Evolutionary conservation across 2,113 vertebrate species (phyloP), one percentile per base, ranked within the genome.

Genomic region (Aphyosemion australe): DNA sequence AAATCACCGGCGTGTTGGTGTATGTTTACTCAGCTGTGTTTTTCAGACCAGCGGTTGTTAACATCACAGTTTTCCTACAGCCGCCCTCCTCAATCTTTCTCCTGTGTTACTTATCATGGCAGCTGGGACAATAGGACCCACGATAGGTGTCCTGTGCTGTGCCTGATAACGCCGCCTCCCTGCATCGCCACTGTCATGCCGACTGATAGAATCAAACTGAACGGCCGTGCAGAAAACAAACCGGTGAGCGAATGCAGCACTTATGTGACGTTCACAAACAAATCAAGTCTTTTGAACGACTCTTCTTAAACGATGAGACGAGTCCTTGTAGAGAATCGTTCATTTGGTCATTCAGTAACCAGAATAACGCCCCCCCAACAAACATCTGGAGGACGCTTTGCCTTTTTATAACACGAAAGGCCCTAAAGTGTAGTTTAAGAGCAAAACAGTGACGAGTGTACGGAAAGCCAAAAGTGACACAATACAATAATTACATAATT

Each of bases 71-170:
- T 31, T 56, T 48, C 51, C 58, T 12, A 10, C 15, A 49, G 7
- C 58, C 63, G 45, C 45, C 52, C 49, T 39, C 59, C 18, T 65
- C 74, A 63, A 61, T 68, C 65, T 65, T 32, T 80, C 62, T 72
- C 50, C 20, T 0, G 51, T 55, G 61, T 54, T 49, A 39, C 79
- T 78, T 79, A 82, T 82, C 73, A 62, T 67, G 67, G 78, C 21
- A 13, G 52, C 67, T 21, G 65, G 71, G 80, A 84, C 85, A 83
- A 82, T 39, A 80, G 76, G 78, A 76, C 78, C 76, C 59, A 26
- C 43, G 80, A 84, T 78, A 85, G 86, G 80, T 82, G 83, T 82
- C 80, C 78, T 80, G 78, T 58, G 73, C 73, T 18, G 5, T 34
- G 78, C 80, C 83, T 74, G 83, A 87, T 84, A 85, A 81, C 51